These are phyloP conservation scores for Lichenostomus cassidix DNA, from an alignment of 2,113 vertebrate genomes.

Conservation along the genomic window DNA sequence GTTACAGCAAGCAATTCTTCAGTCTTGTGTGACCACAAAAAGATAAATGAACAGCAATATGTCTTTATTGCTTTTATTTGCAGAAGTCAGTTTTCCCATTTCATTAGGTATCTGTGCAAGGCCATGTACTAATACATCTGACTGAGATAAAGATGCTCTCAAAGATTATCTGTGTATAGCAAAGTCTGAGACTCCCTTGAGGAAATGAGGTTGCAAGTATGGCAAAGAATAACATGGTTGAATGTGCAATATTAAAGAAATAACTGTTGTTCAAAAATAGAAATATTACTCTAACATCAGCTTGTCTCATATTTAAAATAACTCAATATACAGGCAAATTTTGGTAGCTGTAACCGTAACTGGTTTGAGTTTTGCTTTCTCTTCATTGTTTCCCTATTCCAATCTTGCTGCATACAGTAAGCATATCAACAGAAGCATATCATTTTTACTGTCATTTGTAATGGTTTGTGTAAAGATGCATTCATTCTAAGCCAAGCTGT, in stretches of 20 bases:
- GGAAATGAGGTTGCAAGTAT: not conserved
- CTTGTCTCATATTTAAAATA: not conserved
- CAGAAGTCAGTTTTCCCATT: not conserved
- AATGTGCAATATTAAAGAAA: not conserved
- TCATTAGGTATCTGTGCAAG: not conserved
- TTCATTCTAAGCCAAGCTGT: not conserved
- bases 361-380: not conserved
- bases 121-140: not conserved
- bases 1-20: not conserved
- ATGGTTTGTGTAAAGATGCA: not conserved
- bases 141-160: not conserved
- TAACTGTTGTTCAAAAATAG: not conserved
- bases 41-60: not conserved
- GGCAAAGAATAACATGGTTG: not conserved
- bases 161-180: not conserved
- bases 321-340: not conserved
- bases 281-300: not conserved
- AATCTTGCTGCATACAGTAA: not conserved
- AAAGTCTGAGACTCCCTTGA: not conserved
- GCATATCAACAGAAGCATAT: not conserved
- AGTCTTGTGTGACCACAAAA: not conserved
- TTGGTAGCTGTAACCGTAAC: not conserved
- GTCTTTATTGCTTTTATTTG: not conserved
- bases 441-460: not conserved
- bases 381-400: not conserved